Evolutionary conservation across 2,113 vertebrate species (phyloP).

Genomic region (Theropithecus gelada): DNA sequence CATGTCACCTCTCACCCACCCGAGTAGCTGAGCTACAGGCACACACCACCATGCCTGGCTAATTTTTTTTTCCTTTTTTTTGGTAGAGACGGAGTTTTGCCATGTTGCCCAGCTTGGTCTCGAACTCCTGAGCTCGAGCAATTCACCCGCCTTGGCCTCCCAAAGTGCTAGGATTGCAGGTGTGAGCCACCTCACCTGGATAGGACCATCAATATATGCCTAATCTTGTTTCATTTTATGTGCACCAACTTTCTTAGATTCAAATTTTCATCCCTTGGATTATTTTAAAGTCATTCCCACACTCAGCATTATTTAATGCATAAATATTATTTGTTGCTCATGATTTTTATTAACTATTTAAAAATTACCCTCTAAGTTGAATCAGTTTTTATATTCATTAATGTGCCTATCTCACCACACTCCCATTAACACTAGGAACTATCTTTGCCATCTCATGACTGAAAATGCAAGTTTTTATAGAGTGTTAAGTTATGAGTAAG

Average conservation of each 20-base stretch:
- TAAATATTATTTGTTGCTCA: slow-evolving; percentile 40
- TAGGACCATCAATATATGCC: background rate
- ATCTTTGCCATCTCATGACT: background rate
- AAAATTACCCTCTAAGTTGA: background rate
- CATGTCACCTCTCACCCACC: too few species aligned
- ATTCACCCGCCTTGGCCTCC: too few species aligned
- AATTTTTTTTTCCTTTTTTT: too few species aligned
- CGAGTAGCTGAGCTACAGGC: too few species aligned
- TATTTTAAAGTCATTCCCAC: slow-evolving; percentile 11
- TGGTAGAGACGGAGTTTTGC: too few species aligned
- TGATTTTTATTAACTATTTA: background rate
- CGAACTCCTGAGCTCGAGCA: too few species aligned
- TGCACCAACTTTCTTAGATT: background rate
- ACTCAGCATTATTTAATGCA: background rate
- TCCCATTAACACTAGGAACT: background rate
- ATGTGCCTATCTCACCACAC: background rate
- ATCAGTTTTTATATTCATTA: background rate
- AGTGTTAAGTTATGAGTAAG: slow-evolving; percentile 3
- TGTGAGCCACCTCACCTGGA: too few species aligned
- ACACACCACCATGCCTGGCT: too few species aligned
- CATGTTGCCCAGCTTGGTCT: too few species aligned
- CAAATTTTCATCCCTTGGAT: background rate
- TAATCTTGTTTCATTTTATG: background rate
- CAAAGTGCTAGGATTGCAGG: too few species aligned
- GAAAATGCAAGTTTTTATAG: slow-evolving; percentile 10